Conservation (phyloP, 2,113 vertebrate species). For the Odocoileus virginianus region DNA sequence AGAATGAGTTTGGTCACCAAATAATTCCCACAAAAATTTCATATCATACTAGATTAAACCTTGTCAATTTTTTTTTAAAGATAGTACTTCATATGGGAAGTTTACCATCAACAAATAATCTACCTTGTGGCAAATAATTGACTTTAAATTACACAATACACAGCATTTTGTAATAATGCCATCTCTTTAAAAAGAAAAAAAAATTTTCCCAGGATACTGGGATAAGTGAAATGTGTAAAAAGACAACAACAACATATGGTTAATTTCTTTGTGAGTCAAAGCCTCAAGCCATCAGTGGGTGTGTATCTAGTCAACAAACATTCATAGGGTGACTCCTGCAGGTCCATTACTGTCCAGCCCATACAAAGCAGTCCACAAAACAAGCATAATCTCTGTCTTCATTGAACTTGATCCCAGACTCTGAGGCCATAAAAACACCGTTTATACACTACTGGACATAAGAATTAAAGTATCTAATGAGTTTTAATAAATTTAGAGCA, state of each 20-base stretch:
- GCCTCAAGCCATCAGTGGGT: neutral
- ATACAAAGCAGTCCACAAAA: neutral
- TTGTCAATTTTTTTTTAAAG: neutral
- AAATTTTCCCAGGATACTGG: neutral
- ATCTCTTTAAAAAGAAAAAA: neutral
- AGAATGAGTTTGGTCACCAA: neutral
- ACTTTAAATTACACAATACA: neutral
- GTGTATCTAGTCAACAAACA: neutral
- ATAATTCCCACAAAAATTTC: neutral
- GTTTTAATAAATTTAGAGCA: neutral
- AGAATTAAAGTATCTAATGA: neutral
- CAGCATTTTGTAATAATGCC: neutral
- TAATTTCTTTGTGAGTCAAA: slow-evolving; percentile 20
- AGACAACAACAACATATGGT: neutral
- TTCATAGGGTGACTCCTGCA: neutral
- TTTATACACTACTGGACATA: neutral
- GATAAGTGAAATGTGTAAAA: neutral
- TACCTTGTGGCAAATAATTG: neutral
- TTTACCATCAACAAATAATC: neutral
- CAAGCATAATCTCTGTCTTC: neutral
- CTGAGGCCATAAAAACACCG: neutral
- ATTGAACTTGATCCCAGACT: neutral
- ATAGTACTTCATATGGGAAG: neutral
- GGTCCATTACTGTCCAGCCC: neutral
- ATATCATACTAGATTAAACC: neutral